phyloP scores from a whole-genome alignment of 2,113 vertebrate species.

The Scophthalmus maximus region DNA sequence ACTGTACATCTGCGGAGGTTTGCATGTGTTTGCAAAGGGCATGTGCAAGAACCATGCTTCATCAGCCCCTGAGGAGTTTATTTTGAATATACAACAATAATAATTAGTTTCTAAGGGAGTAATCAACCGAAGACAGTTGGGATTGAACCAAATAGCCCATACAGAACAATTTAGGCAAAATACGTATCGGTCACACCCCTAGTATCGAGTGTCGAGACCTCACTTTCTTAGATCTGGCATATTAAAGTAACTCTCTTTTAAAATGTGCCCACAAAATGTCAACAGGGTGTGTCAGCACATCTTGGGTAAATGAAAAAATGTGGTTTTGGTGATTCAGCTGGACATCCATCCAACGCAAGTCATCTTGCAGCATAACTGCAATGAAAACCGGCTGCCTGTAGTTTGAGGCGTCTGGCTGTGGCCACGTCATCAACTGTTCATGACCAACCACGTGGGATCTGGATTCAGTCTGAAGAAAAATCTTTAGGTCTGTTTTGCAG shows the following conservation, averaged over 20 bases:
- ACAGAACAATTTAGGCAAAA: neutral
- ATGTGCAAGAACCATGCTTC: neutral
- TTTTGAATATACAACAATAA: neutral
- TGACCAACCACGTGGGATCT: neutral
- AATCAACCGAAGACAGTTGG: neutral
- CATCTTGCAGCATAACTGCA: neutral
- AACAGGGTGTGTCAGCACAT: neutral
- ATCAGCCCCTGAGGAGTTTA: neutral
- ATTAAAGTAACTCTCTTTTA: neutral
- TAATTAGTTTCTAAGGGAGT: neutral
- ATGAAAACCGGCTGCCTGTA: neutral
- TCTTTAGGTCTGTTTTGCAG: neutral
- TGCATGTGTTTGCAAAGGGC: neutral
- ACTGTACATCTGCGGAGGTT: neutral
- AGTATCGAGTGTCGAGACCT: neutral
- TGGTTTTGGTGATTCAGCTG: neutral
- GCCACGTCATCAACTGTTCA: neutral
- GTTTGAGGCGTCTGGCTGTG: neutral
- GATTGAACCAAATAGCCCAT: neutral
- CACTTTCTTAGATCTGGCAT: neutral
- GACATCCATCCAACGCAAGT: neutral
- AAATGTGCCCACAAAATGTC: neutral
- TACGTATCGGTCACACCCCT: too few relatives aligned
- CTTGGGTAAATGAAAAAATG: conserved; percentile 2
- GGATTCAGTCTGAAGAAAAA: too few relatives aligned